phyloP scores from a whole-genome alignment of 2,888 invertebrate genomes.

The Lasioglossum malachurum region DNA sequence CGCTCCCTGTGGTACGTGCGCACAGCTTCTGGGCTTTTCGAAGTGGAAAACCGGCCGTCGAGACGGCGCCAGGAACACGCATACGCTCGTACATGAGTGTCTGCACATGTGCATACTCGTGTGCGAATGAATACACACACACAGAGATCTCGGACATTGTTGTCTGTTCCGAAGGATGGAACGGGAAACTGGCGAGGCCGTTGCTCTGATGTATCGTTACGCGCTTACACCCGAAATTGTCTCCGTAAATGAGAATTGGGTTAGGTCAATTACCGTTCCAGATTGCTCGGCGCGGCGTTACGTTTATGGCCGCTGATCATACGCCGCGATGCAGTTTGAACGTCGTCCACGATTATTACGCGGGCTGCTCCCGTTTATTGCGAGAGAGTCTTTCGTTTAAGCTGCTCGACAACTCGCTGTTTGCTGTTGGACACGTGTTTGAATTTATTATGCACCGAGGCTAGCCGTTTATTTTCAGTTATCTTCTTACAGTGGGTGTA shows the following conservation, averaged over 20 bases:
- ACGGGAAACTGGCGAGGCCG: not conserved
- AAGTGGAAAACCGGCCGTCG: conserved; percentile 63
- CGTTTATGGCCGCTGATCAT: conserved; percentile 39
- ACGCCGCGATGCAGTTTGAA: not conserved
- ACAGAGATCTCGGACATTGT: not conserved
- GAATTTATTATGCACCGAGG: too few species aligned
- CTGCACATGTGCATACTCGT: not conserved
- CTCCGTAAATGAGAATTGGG: conserved; percentile 41
- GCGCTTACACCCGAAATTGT: conserved; percentile 44
- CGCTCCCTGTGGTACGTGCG: not conserved
- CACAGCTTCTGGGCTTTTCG: conserved; percentile 54
- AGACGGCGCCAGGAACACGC: conserved; percentile 62
- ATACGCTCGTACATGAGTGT: not conserved
- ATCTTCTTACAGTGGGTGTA: too few species aligned
- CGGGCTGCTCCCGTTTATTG: not conserved
- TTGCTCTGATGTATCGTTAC: conserved; percentile 44
- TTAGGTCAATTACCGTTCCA: conserved; percentile 48
- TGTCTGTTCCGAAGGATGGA: conserved; percentile 8
- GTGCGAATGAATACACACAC: not conserved
- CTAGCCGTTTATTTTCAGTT: too few species aligned
- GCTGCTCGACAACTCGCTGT: not conserved
- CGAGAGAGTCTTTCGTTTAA: not conserved
- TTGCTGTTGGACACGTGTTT: too few species aligned
- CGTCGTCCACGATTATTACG: not conserved
- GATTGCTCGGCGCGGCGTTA: conserved; percentile 40